These are phyloP conservation scores for Erinaceus europaeus DNA, from an alignment of 2,113 vertebrate genomes.

Conservation along the genomic window DNA sequence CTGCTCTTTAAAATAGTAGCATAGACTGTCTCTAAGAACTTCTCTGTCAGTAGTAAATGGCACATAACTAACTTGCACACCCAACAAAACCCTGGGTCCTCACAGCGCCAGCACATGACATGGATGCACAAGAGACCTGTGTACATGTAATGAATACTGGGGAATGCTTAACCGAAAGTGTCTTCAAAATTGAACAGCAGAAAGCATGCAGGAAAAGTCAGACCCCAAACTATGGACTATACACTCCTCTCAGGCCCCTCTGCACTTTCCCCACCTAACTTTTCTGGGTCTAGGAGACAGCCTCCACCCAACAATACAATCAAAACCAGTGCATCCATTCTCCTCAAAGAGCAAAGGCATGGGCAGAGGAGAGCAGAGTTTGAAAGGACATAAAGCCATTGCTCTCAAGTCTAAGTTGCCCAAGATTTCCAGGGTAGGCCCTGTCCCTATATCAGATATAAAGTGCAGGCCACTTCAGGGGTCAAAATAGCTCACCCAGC, in stretches of 20 bases:
- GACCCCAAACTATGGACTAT: not conserved
- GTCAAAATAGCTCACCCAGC: constrained; percentile 87
- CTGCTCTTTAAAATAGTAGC: not conserved
- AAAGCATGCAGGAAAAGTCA: not conserved
- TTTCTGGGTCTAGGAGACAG: not conserved
- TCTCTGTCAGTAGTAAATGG: not conserved
- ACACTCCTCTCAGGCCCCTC: not conserved
- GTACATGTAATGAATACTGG: not conserved
- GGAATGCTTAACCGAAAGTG: not conserved
- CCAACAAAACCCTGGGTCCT: not conserved
- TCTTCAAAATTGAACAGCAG: not conserved
- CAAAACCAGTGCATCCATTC: not conserved
- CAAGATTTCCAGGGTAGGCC: not conserved
- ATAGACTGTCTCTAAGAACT: not conserved
- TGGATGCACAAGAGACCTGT: not conserved
- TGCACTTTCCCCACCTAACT: not conserved
- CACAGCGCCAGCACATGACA: not conserved
- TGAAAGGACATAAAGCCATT: not conserved
- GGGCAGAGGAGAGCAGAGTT: not conserved
- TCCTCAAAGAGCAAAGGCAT: not conserved
- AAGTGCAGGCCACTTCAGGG: too few species aligned
- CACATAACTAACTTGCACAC: not conserved
- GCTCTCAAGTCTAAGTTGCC: not conserved
- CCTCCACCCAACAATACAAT: not conserved
- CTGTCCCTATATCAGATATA: not conserved